Base-by-base conservation (phyloP, 2,113 vertebrate genomes). In the Centrocercus urophasianus region DNA sequence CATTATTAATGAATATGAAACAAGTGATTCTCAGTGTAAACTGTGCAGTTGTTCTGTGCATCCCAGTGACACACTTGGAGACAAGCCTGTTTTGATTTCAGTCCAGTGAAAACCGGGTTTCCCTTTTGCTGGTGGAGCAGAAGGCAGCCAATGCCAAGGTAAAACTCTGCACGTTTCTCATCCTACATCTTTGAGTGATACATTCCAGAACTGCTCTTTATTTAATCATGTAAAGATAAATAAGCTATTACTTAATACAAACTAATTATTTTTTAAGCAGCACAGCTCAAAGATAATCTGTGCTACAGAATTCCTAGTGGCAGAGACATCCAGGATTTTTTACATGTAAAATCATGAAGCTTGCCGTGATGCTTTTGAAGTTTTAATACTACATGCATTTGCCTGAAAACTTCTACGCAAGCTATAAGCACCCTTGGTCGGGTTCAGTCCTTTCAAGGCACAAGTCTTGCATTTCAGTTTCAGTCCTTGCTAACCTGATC, bases 151-250 rank as follows among this genome's bases (percentile, higher is more conserved):
- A 40, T 86, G 86, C 72, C 89, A 92, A 89, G 56, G 63, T 40
- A 82, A 86, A 96, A 47, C 47, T 74, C 74, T 54, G 67, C 50
- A 60, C 1, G 1, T 56, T 81, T 80, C 75, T 78, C 78, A 56
- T 90, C 69, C 5, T 74, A 80, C 48, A 43, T 91, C 89, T 95
- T 93, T 81, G 74, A 92, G 92, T 92, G 85, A 92, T 94, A 36
- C 63, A 86, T 95, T 94, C 88, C 91, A 78, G 56, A 69, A 34
- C 32, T 61, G 30, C 71, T 93, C 79, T 93, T 88, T 25, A 65
- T 93, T 88, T 93, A 87, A 90, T 92, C 72, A 94, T n/a, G 25
- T 61, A 86, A 77, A 94, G 93, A 83, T 88, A 96, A 95, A 90
- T 84, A 91, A 89, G 72, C 61, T 89, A 18, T 71, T 83, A 69